Evolutionary conservation across 2,797 vertebrate genomes (phyloP), one percentile per base, ranked within the genome.

Genomic region (Anableps anableps): DNA sequence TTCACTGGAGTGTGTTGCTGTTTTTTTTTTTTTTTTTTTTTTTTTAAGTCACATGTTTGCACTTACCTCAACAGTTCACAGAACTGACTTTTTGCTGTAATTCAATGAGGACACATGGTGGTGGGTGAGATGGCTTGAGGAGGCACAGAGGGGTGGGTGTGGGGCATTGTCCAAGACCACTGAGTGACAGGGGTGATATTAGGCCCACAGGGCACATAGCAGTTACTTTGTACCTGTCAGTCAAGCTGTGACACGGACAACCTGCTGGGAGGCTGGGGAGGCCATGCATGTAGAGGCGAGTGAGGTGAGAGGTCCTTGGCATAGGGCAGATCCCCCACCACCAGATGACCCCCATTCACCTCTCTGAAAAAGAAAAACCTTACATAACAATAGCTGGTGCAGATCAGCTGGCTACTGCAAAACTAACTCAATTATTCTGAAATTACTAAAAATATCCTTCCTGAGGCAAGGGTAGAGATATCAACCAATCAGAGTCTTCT

Each of bases 201-300:
- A 14, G 88, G 88, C 86, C 83, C 89, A 38, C 78, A 0, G 62
- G 72, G 75, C 81, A 76, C 91, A 86, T 89, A 91, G 86, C 75
- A 77, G 85, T 92, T 91, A 95, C 93, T 94, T 94, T 95, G 94
- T 94, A 94, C 78, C 88, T 58, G 92, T 94, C 95, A 96, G 77
- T 96, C 94, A 95, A 91, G 74, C 78, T 26, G 74, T 83, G 93
- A 93, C 90, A 90, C 29, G 0, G 58, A 72, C 86, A 86, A 87
- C 76, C 82, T 74, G 79, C 68, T 21, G 48, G 72, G 86, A 85
- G 60, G 81, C 45, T 47, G 53, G 55, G 80, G 68, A 70, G 78
- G 76, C 76, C 70, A 71, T 64, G 43, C 66, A 83, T 76, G n/a
- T 8, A 81, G 74, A 84, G 83, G 66, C 9, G 41, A 80, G 74